Evolutionary conservation across 2,113 vertebrate genomes (phyloP), one percentile per base, ranked within the genome.

Genomic region (Tetraodon nigroviridis): DNA sequence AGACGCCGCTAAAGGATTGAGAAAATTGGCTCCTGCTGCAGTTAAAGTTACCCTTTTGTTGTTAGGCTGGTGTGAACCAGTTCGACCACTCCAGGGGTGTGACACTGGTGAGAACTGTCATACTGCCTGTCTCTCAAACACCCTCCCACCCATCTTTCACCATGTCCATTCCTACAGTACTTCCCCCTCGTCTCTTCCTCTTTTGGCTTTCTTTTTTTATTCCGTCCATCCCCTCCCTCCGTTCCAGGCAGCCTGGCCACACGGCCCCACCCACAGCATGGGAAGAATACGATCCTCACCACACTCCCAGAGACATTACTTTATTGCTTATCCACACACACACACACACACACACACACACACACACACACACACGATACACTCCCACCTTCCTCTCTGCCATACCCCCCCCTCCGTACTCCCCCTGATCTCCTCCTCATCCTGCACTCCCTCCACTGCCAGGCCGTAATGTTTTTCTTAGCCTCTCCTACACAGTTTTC

Each of bases 401-500:
- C 81, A 78, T 79, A 61, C 69, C 78, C 76, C n/a, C 44, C 44
- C 44, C 44, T 17, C 44, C 15, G 15, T 46, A 63, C 50, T 51
- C 56, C 40, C 63, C 58, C 42, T 69, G 45, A 59, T 76, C 70
- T 76, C 64, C 67, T 79, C 81, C 69, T 79, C 74, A 48, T 71
- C 77, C 70, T 84, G 75, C 84, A 75, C 87, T 80, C 84, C 84
- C 82, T 79, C 78, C 84, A 82, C 85, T 79, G 80, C 85, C 81
- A 88, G 63, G 48, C 86, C 69, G 61, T 86, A 41, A 53, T 82
- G 89, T 89, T 92, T 91, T 91, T 89, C 87, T 87, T 67, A 90
- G 90, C 90, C 88, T 91, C 92, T 93, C 92, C 93, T 91, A 92
- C 90, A 87, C 89, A 86, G 76, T 90, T 91, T 87, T 90, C 89